These are phyloP conservation scores for Bruchidius siliquastri DNA, from an alignment of 2,888 invertebrate genomes.

Conservation along the genomic window DNA sequence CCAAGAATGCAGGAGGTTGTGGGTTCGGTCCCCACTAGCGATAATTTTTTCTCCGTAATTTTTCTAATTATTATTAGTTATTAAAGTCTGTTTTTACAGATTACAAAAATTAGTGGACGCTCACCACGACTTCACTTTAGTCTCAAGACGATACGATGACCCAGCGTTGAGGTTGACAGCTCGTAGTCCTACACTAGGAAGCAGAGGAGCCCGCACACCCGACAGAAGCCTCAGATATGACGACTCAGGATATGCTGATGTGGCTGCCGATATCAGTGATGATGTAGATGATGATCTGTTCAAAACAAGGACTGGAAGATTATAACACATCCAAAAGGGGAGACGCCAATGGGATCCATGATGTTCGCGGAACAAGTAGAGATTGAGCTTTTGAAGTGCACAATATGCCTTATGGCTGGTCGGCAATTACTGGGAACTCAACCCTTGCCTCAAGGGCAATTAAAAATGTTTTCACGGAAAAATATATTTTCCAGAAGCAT, in stretches of 20 bases:
- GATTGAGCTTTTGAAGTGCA: too few species aligned
- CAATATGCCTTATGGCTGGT: too few species aligned
- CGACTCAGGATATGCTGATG: slow-evolving; percentile 69
- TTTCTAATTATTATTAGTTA: too few species aligned
- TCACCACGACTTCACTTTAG: slow-evolving; percentile 80
- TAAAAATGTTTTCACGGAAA: too few species aligned
- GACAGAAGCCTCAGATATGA: slow-evolving; percentile 59
- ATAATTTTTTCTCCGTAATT: too few species aligned
- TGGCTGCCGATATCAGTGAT: slow-evolving; percentile 54
- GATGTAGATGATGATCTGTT: slow-evolving; percentile 65
- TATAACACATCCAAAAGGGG: background rate
- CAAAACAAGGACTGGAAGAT: slow-evolving; percentile 41
- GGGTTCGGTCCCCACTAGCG: too few species aligned
- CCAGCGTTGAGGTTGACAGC: slow-evolving; percentile 50
- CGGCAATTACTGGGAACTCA: too few species aligned
- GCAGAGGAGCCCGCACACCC: slow-evolving; percentile 45
- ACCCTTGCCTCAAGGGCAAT: too few species aligned
- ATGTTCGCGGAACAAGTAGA: background rate
- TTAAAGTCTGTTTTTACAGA: too few species aligned
- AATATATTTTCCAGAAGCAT: too few species aligned
- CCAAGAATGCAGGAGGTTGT: too few species aligned
- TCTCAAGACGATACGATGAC: slow-evolving; percentile 70
- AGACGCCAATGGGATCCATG: background rate
- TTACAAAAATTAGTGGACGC: slow-evolving; percentile 81
- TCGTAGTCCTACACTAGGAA: slow-evolving; percentile 55